phyloP scores from a whole-genome alignment of 2,113 vertebrate genomes.

The Rallus limicola region DNA sequence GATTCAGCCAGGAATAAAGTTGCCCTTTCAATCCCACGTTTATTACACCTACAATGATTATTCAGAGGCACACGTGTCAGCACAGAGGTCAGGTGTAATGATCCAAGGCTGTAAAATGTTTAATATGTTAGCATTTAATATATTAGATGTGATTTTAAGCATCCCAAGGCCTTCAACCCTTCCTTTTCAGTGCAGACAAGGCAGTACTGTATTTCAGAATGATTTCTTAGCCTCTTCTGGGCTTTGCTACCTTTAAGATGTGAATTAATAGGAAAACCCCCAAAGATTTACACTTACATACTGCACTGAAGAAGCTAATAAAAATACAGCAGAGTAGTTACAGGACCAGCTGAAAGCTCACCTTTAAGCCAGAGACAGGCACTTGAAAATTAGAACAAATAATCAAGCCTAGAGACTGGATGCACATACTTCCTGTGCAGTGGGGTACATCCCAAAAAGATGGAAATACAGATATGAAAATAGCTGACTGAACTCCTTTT shows the following conservation, averaged over 20 bases:
- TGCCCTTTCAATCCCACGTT: constrained; percentile 3
- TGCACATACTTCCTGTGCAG: background rate
- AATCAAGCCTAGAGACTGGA: background rate
- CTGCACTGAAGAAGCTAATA: background rate
- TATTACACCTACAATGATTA: background rate
- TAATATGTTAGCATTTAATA: background rate
- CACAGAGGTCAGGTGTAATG: constrained; percentile 37
- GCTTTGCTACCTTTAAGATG: background rate
- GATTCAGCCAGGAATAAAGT: background rate
- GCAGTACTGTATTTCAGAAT: background rate
- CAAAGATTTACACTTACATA: background rate
- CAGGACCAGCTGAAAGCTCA: background rate
- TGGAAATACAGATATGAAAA: background rate
- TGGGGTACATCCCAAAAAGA: background rate
- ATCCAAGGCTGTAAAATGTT: constrained; percentile 18
- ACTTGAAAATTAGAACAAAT: background rate
- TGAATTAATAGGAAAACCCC: background rate
- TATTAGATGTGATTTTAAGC: constrained; percentile 4
- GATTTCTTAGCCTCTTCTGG: background rate
- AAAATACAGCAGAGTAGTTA: background rate
- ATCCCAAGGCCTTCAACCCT: constrained; percentile 26
- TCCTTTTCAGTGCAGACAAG: background rate
- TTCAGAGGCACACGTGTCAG: constrained; percentile 4
- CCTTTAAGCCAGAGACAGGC: background rate
- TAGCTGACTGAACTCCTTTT: background rate